phyloP scores from a whole-genome alignment of 2,797 vertebrate species.

The Dallia pectoralis region DNA sequence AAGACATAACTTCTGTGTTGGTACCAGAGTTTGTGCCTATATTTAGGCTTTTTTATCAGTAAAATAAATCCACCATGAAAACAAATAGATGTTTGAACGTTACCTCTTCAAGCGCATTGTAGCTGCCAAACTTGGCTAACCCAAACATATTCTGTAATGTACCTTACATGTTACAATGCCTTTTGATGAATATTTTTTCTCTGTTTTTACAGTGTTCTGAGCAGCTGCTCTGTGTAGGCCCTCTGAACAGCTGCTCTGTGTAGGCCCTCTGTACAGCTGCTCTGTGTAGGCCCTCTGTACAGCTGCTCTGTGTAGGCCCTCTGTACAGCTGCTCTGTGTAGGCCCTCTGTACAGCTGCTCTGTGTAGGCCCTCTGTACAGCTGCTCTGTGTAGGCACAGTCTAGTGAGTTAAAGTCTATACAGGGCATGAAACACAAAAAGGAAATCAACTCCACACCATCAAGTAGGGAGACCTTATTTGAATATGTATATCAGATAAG shows the following conservation, averaged over 20 bases:
- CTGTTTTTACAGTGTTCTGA: conserved; percentile 44
- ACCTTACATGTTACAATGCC: conserved; percentile 45
- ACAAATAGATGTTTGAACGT: conserved; percentile 37
- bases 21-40: conserved; percentile 46
- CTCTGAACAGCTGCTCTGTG: conserved; percentile 39
- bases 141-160: conserved; percentile 49
- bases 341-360: conserved; percentile 40
- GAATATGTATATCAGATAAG: conserved; percentile 68
- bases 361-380: conserved; percentile 45
- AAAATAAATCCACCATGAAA: conserved; percentile 37
- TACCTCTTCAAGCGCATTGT: conserved; percentile 73
- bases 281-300: conserved; percentile 43
- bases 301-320: conserved; percentile 41
- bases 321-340: conserved; percentile 40
- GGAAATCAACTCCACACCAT: conserved; percentile 42
- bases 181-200: conserved; percentile 41
- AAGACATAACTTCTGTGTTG: conserved; percentile 48
- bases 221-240: conserved; percentile 41
- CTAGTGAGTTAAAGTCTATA: conserved; percentile 47
- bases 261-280: conserved; percentile 44
- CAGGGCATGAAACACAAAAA: conserved; percentile 36
- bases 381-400: conserved; percentile 40
- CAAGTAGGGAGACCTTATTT: conserved; percentile 63
- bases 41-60: not conserved
- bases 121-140: conserved; percentile 68